Conservation (phyloP, 2,113 vertebrate genomes). For the Antechinus flavipes region DNA sequence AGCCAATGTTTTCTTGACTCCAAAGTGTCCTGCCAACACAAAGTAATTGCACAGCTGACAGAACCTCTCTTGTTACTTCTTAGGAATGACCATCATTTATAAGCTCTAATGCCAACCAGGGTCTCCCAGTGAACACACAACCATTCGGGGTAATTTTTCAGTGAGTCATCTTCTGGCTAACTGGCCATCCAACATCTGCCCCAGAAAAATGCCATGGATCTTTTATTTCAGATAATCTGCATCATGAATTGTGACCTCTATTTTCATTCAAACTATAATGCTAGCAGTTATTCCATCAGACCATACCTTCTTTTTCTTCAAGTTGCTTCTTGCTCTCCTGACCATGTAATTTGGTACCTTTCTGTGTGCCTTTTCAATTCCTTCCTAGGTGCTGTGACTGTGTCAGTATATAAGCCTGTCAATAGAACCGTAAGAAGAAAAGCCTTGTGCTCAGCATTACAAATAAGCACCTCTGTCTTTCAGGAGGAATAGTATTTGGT, state of each 20-base stretch:
- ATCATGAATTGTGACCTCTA: conserved; percentile 26
- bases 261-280: not conserved
- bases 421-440: conserved; percentile 38
- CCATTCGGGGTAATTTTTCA: conserved; percentile 60
- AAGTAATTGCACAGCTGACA: conserved; percentile 84
- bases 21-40: conserved; percentile 83
- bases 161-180: conserved; percentile 66
- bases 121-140: conserved; percentile 66
- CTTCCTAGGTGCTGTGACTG: not conserved
- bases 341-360: conserved; percentile 13
- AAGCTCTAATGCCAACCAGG: conserved; percentile 65
- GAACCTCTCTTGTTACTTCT: conserved; percentile 83
- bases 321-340: not conserved
- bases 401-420: not conserved
- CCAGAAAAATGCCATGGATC: conserved; percentile 59
- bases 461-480: conserved; percentile 21
- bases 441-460: conserved; percentile 9
- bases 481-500: conserved; percentile 8
- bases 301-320: conserved; percentile 4
- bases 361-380: conserved; percentile 23
- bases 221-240: not conserved
- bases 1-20: conserved; percentile 85
- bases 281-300: not conserved
- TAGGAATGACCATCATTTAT: conserved; percentile 81
- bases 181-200: conserved; percentile 61